Base-by-base conservation (phyloP, 2,888 invertebrate genomes). In the Amphipoea lucens region DNA sequence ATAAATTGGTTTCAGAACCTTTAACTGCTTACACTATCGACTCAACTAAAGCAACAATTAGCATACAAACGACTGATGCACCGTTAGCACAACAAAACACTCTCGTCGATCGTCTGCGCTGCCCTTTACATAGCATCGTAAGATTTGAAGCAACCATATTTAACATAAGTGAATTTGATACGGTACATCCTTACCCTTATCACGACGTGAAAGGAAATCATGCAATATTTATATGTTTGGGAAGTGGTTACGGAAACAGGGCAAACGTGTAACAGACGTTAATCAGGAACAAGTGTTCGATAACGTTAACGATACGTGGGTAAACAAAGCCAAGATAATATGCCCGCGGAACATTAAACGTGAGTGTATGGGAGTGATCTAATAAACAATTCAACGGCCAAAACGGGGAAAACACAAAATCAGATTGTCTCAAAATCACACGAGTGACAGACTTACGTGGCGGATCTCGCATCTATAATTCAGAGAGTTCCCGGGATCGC, bases 401-500 rank as follows among this genome's bases (percentile, higher is more conserved):
- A 95, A 96, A 95, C 95, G 96, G 94, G 95, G 95, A 94, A 95
- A 94, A 95, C 91, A 94, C 95, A 93, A 96, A 96, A 96, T 97
- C 97, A 96, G 96, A 96, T 97, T 96, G 96, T 96, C 97, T 96
- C 95, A 95, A 96, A 96, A 96, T 96, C 96, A 96, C 96, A 95
- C 95, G 94, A 95, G 93, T 94, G 95, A 94, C 95, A 93, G 93
- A 90, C 92, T 93, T 92, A 92, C 94, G 93, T 90, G 94, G 91
- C 93, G 92, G 92, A 91, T 92, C 91, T 91, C 94, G 92, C 94
- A 97, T 97, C 92, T 96, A 96, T 96, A 96, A 96, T 96, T 96
- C 96, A 97, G 84, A 78, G 87, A 84, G 90, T 88, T 90, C 90
- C 90, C 90, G 90, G 91, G 90, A 90, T 87, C 90, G 90, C 74